Base-by-base conservation (phyloP, 2,888 invertebrate species). In the Stramonita haemastoma region DNA sequence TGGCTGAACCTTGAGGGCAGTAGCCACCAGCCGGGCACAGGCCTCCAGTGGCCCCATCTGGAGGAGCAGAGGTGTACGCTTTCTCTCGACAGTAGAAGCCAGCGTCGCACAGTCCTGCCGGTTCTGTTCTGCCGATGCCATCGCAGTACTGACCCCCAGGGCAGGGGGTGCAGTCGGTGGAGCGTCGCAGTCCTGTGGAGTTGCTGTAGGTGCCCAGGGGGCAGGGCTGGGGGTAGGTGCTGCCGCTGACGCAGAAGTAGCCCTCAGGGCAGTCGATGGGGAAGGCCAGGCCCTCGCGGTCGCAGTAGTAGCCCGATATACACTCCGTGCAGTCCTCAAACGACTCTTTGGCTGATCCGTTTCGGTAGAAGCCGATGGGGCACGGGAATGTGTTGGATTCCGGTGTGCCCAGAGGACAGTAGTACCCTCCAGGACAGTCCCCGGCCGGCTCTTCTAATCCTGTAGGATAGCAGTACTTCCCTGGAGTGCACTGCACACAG, bases 121-220 rank as follows among this genome's bases (percentile, higher is more conserved):
- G 95, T 73, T 91, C 92, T 26, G 95, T 95, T 15, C 93, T 90
- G 15, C 95, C 95, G 26, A 95, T 94, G 17, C 95, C 95, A 92
- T 95, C 95, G 92, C 95, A 95, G 92, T 95, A 95, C 85, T 94
- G 93, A 11, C 95, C 95, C 34, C 95, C 95, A 17, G 95, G 95
- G 86, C 95, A 95, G 0, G 95, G 95, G 22, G 95, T 95, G 89
- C 95, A 95, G 90, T 95, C 95, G n/a, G 94, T 94, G 87, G 93
- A 94, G 70, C 94, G 91, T 56, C 94, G 91, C 0, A 94, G 91
- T 26, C 93, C 91, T 6, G 95, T 95, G 11, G 94, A 94, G 92
- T 95, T 95, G 89, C 95, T 94, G 92, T 95, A 95, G 15, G 95
- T 94, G n/a, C 95, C 95, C 22, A 95, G 93, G 11, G 95, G 95